Conservation (phyloP, 2,888 invertebrate genomes). For the Archips xylosteana region DNA sequence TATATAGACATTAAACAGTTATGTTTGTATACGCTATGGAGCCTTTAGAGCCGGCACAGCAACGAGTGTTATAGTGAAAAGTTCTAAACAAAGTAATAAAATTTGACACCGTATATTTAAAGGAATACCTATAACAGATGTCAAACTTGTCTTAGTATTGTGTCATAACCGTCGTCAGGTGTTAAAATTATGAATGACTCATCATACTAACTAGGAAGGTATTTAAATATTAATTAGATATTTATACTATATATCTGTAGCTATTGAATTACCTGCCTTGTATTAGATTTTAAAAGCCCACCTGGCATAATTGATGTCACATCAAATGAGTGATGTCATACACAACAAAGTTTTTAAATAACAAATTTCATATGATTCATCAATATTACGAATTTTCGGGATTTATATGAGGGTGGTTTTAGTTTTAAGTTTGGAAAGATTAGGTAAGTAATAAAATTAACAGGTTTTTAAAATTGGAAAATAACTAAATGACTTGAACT, state of each 20-base stretch:
- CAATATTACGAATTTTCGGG: background rate
- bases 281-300: background rate
- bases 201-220: background rate
- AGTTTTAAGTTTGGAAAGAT: too few species aligned
- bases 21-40: slow-evolving; percentile 70
- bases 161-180: slow-evolving; percentile 22
- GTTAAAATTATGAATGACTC: slow-evolving; percentile 24
- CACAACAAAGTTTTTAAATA: background rate
- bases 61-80: slow-evolving; percentile 20
- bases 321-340: background rate
- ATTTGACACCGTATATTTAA: slow-evolving; percentile 9
- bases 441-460: too few species aligned
- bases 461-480: too few species aligned
- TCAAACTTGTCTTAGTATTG: slow-evolving; percentile 6
- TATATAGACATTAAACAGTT: slow-evolving; percentile 79
- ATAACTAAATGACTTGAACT: background rate
- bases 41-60: slow-evolving; percentile 58
- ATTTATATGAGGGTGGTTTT: too few species aligned
- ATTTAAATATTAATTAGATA: slow-evolving; percentile 18
- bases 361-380: background rate
- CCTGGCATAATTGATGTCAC: background rate
- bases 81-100: slow-evolving; percentile 11
- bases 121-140: background rate
- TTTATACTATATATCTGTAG: slow-evolving; percentile 1
- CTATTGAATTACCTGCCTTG: background rate